Conservation (phyloP, 1,140 invertebrate genomes). For the Megathymus violae region DNA sequence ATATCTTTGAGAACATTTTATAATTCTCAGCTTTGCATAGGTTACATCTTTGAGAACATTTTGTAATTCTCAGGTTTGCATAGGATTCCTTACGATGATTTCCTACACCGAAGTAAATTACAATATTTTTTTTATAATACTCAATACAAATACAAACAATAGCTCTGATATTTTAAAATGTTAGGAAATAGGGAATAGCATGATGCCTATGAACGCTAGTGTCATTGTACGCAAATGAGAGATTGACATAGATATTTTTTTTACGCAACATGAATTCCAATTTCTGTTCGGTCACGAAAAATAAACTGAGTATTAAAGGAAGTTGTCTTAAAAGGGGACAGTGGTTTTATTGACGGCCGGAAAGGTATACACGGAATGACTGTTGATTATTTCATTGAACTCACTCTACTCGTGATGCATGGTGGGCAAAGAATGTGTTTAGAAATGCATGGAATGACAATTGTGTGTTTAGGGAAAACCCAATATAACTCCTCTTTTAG, state of each 20-base stretch:
- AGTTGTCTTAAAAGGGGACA: constrained; percentile 24
- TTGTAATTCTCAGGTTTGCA: no score
- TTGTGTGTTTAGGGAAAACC: no score
- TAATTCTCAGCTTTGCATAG: no score
- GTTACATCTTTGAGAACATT: no score
- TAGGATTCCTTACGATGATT: no score
- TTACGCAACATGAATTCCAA: constrained; percentile 25
- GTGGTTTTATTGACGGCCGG: constrained; percentile 18
- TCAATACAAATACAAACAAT: no score
- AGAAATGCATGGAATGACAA: no score
- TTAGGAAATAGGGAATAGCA: constrained; percentile 8
- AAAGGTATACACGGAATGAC: constrained; percentile 7
- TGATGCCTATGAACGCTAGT: background rate
- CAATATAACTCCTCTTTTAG: no score
- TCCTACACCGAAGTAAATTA: no score
- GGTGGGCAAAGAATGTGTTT: background rate
- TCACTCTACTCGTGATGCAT: no score
- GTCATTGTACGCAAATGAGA: constrained; percentile 27
- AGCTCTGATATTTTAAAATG: background rate
- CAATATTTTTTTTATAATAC: no score
- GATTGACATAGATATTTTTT: constrained; percentile 9
- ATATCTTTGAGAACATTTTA: no score
- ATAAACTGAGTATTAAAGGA: constrained; percentile 12
- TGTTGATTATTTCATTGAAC: constrained; percentile 13
- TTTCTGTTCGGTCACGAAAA: constrained; percentile 1